Percentiles rank a stretch among this genome's conserved stretches.
These are phyloP conservation scores for Octopus sinensis DNA, from an alignment of 1,140 invertebrate species.

Conservation along the genomic window DNA sequence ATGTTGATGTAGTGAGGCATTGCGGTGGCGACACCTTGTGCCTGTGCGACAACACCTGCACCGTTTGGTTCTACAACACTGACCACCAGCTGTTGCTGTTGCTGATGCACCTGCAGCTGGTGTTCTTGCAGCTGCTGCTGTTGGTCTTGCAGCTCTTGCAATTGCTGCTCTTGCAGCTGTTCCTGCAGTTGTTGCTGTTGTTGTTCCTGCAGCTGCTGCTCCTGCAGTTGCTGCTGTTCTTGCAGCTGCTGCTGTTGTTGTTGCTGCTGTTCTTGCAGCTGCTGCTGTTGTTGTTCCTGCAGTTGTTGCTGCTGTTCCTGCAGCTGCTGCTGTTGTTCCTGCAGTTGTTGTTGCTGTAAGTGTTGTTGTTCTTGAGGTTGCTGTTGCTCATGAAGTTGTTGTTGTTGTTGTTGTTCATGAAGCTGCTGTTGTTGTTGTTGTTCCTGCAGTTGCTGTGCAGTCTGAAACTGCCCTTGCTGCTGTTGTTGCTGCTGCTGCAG, in stretches of 20 bases:
- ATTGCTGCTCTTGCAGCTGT: background rate
- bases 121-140: background rate
- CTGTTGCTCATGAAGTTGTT: background rate
- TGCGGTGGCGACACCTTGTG: too few species aligned
- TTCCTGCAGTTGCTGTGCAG: background rate
- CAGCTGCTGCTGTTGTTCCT: background rate
- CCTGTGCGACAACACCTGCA: too few species aligned
- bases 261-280: background rate
- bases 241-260: background rate
- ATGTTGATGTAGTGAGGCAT: too few species aligned
- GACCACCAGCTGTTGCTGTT: background rate
- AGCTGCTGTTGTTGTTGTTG: background rate
- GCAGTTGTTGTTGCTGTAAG: background rate
- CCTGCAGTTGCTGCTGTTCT: background rate
- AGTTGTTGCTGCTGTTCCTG: background rate
- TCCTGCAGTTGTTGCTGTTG: background rate
- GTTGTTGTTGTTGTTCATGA: background rate
- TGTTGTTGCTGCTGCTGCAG: background rate
- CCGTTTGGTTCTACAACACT: too few species aligned
- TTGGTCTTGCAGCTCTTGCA: background rate
- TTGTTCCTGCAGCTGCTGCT: background rate
- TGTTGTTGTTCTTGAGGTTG: background rate
- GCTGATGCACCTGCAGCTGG: background rate
- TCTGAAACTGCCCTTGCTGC: background rate
- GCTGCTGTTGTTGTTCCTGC: background rate